A percentile compares a stretch with the other conserved stretches of the same genome.
Evolutionary conservation across 2,888 invertebrate species (phyloP).

Genomic region (Daptonema setosum): DNA sequence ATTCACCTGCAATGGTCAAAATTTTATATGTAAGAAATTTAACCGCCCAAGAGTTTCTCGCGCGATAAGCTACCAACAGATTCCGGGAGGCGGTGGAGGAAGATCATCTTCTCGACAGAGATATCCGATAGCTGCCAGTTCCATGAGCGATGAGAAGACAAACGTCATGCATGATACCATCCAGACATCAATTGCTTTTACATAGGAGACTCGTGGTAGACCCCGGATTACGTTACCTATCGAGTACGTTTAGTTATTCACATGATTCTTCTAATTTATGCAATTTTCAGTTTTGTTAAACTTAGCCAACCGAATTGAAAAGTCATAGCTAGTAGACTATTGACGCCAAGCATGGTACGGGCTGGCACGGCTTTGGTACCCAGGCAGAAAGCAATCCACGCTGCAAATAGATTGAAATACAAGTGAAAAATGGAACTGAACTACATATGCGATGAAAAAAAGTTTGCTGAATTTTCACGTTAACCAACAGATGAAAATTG

Average conservation of each 20-base stretch:
- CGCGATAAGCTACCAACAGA: background rate
- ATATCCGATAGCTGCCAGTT: constrained; percentile 8
- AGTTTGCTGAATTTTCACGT: background rate
- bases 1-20: too few relatives aligned
- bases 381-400: constrained; percentile 8
- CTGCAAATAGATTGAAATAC: background rate
- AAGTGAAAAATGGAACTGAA: too few relatives aligned
- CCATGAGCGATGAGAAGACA: constrained; percentile 9
- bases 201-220: constrained; percentile 6
- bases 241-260: too few relatives aligned
- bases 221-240: constrained; percentile 8
- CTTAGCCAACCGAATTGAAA: constrained; percentile 9
- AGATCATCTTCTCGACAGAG: constrained; percentile 6
- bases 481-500: constrained; percentile 19
- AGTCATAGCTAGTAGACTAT: constrained; percentile 8
- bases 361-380: constrained; percentile 7
- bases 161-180: constrained; percentile 10
- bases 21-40: too few relatives aligned
- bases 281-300: too few relatives aligned
- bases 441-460: background rate
- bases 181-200: constrained; percentile 9
- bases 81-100: background rate
- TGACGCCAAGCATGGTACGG: constrained; percentile 8
- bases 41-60: too few relatives aligned
- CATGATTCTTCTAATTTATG: too few relatives aligned